phyloP scores from a whole-genome alignment of 2,113 vertebrate genomes.

The Pimephales promelas region DNA sequence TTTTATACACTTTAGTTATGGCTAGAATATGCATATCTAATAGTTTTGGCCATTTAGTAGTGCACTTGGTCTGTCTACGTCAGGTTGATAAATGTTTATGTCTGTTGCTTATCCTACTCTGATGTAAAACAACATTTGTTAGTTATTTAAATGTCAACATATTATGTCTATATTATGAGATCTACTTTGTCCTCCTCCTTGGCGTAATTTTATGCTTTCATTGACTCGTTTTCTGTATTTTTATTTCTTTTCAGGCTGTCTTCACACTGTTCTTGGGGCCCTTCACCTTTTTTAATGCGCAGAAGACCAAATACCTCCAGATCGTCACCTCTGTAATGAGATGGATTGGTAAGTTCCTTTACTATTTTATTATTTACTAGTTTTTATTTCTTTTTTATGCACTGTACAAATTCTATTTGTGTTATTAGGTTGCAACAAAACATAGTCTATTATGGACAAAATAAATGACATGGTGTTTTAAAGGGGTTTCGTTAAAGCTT shows the following conservation, averaged over 20 bases:
- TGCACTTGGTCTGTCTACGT: not conserved
- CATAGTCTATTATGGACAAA: not conserved
- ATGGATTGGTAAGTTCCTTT: constrained; percentile 91
- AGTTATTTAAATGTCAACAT: not conserved
- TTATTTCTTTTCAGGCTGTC: constrained; percentile 72
- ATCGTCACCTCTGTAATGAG: constrained; percentile 96
- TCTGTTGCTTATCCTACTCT: no score
- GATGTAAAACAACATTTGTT: not conserved
- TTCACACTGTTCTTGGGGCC: constrained; percentile 92
- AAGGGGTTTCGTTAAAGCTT: not conserved
- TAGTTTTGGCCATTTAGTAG: not conserved
- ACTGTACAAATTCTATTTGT: no score
- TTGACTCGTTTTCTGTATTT: constrained; percentile 26
- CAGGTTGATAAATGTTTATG: not conserved
- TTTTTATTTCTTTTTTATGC: not conserved
- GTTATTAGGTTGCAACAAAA: not conserved
- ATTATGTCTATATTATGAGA: not conserved
- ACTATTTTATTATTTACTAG: not conserved
- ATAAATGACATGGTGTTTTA: not conserved
- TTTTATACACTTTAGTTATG: not conserved
- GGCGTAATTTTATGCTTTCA: not conserved
- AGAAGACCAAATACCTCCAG: constrained; percentile 99
- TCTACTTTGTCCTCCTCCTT: not conserved
- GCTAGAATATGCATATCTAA: not conserved
- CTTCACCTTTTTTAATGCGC: constrained; percentile 95